These are phyloP conservation scores for Neotragus moschatus DNA, from an alignment of 2,113 vertebrate species.

Conservation along the genomic window DNA sequence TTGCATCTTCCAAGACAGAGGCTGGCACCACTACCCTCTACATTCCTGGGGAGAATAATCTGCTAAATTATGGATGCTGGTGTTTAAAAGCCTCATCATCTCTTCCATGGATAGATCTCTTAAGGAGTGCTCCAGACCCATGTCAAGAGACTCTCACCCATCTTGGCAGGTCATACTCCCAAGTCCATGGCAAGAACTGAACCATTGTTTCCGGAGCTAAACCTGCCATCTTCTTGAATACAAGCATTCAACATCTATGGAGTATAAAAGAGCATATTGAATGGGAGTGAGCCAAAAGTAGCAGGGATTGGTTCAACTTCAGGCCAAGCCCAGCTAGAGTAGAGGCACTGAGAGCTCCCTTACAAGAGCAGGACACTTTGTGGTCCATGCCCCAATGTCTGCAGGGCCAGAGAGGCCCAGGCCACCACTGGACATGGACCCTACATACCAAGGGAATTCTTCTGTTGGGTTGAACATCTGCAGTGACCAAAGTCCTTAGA, in stretches of 20 bases:
- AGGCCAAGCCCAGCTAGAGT: rapidly evolving
- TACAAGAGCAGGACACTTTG: not conserved
- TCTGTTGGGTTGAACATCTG: too few relatives aligned
- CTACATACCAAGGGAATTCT: not conserved
- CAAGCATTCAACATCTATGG: not conserved
- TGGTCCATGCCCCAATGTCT: rapidly evolving
- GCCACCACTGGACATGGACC: not conserved
- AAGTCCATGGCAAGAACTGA: not conserved
- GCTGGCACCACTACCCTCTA: too few relatives aligned
- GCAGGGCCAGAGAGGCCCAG: not conserved
- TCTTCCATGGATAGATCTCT: rapidly evolving
- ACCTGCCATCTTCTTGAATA: not conserved
- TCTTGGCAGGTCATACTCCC: not conserved
- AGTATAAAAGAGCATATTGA: too few relatives aligned
- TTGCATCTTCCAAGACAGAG: not conserved
- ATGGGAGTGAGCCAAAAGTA: not conserved
- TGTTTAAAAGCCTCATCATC: not conserved
- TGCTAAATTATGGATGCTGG: not conserved
- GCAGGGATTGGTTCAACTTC: too few relatives aligned
- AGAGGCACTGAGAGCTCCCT: not conserved
- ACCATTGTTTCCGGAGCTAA: not conserved
- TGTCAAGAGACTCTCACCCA: not conserved
- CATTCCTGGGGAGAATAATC: not conserved
- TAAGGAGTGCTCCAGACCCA: not conserved
- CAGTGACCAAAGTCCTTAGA: not conserved